Conservation (phyloP, 2,888 invertebrate genomes). For the Hydriomena furcata region DNA sequence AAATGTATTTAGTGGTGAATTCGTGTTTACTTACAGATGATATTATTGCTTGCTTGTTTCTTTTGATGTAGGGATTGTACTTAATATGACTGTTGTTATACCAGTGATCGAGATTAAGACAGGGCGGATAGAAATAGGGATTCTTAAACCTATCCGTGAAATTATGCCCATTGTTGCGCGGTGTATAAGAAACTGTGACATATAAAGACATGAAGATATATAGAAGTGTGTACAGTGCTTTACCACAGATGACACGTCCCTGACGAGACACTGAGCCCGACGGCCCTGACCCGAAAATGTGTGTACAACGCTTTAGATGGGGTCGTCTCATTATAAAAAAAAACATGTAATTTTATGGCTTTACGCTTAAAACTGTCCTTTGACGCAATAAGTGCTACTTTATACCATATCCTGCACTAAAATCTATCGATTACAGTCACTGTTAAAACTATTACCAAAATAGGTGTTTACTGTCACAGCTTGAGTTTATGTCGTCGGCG, state of each 20-base stretch:
- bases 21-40: neutral
- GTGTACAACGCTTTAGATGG: too few relatives aligned
- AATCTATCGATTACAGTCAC: conserved; percentile 42
- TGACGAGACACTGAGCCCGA: too few relatives aligned
- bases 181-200: too few relatives aligned
- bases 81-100: too few relatives aligned
- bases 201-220: too few relatives aligned
- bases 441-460: conserved; percentile 41
- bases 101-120: too few relatives aligned
- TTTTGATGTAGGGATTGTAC: neutral
- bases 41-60: neutral
- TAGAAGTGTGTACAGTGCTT: too few relatives aligned
- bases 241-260: too few relatives aligned
- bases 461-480: conserved; percentile 49
- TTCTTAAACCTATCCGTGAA: too few relatives aligned
- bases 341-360: neutral
- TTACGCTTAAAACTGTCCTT: conserved; percentile 10
- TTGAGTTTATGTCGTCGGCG: conserved; percentile 47
- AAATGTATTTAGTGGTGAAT: conserved; percentile 22
- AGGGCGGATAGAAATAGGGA: too few relatives aligned
- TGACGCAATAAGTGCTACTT: conserved; percentile 12
- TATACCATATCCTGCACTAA: conserved; percentile 45
- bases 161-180: too few relatives aligned
- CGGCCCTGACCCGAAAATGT: too few relatives aligned
- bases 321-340: neutral